These are phyloP conservation scores for Tetanocera ferruginea DNA, from an alignment of 2,888 invertebrate genomes.

Conservation along the genomic window DNA sequence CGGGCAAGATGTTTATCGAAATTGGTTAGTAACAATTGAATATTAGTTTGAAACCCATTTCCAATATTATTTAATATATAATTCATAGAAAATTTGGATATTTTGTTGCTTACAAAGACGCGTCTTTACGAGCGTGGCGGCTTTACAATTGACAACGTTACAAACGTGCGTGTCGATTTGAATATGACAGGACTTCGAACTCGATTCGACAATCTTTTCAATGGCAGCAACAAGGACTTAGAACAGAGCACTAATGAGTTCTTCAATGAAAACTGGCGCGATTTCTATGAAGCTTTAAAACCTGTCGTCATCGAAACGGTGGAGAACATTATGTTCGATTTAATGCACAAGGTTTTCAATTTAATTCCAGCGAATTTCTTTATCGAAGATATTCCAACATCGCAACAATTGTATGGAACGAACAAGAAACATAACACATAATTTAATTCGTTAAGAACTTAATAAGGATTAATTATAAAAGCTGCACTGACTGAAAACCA, in stretches of 20 bases:
- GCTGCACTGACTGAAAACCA: too few species aligned
- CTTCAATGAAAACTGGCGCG: slow-evolving; percentile 79
- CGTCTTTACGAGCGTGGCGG: slow-evolving; percentile 74
- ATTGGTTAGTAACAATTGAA: slow-evolving; percentile 72
- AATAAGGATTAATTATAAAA: too few species aligned
- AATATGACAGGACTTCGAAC: slow-evolving; percentile 74
- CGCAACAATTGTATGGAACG: slow-evolving; percentile 53
- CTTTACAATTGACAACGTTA: slow-evolving; percentile 77
- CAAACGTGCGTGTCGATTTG: slow-evolving; percentile 75
- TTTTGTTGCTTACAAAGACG: slow-evolving; percentile 75
- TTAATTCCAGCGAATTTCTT: slow-evolving; percentile 78
- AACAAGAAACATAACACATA: not conserved
- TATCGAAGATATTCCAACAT: slow-evolving; percentile 73
- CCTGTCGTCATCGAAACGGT: slow-evolving; percentile 78
- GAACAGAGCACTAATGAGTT: slow-evolving; percentile 80
- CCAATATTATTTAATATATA: not conserved
- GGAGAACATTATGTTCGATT: slow-evolving; percentile 75
- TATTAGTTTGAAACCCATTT: not conserved
- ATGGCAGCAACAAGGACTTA: slow-evolving; percentile 58
- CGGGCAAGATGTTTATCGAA: slow-evolving; percentile 79
- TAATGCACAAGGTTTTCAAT: slow-evolving; percentile 76
- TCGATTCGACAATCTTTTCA: slow-evolving; percentile 77
- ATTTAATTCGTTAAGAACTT: too few species aligned
- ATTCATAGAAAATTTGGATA: slow-evolving; percentile 75
- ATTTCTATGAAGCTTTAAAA: slow-evolving; percentile 77